Evolutionary conservation across 2,797 vertebrate species (phyloP).

Genomic region (Pangasius djambal): DNA sequence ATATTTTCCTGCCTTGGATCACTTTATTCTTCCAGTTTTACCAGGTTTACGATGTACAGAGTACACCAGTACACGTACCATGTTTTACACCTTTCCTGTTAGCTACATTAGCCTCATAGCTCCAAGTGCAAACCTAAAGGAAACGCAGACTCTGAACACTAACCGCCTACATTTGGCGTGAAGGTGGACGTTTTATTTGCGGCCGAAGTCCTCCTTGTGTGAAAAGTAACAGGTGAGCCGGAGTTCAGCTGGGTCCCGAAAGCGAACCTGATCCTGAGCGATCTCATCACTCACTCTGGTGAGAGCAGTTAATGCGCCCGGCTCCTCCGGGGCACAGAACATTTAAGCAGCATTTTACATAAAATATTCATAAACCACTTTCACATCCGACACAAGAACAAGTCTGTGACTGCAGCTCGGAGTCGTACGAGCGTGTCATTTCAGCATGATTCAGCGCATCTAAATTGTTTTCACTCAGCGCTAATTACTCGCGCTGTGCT

Average conservation of each 20-base stretch:
- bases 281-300: not conserved
- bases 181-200: not conserved
- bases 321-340: not conserved
- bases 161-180: not conserved
- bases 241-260: not conserved
- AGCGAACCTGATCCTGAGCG: not conserved
- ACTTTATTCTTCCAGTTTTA: not conserved
- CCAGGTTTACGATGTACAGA: not conserved
- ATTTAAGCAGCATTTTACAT: not conserved
- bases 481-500: not conserved
- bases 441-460: not conserved
- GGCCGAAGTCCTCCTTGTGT: not conserved
- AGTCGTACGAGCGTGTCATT: too few species aligned
- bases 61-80: not conserved
- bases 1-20: not conserved
- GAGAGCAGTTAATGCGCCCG: not conserved
- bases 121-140: not conserved
- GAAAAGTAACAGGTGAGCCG: not conserved
- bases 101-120: not conserved
- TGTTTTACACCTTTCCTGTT: not conserved
- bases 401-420: not conserved
- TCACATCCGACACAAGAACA: not conserved
- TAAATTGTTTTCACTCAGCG: not conserved
- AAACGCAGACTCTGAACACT: not conserved
- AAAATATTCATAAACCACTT: conserved; percentile 18